Evolutionary conservation across 2,888 invertebrate genomes (phyloP).

Genomic region (Harpalus rubripes): DNA sequence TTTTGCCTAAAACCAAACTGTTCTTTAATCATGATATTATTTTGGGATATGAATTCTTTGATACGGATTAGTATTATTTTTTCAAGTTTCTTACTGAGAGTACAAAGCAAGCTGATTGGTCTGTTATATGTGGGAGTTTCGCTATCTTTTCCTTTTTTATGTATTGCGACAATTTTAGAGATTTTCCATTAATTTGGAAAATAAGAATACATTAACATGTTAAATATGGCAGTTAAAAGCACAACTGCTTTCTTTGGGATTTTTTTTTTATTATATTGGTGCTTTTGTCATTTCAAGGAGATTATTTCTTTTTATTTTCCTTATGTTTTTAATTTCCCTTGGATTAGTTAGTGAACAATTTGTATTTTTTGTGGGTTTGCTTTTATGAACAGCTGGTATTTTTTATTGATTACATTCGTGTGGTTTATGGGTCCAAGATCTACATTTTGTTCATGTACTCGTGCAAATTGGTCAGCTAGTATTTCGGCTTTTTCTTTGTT

Average conservation of each 20-base stretch:
- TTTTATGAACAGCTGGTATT: not conserved
- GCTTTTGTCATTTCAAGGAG: not conserved
- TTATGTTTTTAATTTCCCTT: not conserved
- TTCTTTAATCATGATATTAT: not conserved
- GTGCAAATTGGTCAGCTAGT: not conserved
- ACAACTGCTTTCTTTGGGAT: not conserved
- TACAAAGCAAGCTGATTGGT: slow-evolving; percentile 1
- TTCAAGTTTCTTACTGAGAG: not conserved
- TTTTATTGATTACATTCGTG: not conserved
- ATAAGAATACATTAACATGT: slow-evolving; percentile 4
- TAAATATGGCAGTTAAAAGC: not conserved
- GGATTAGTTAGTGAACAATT: not conserved
- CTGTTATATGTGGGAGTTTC: not conserved
- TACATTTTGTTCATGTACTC: not conserved
- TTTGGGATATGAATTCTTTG: not conserved
- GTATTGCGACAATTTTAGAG: not conserved
- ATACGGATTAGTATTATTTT: not conserved
- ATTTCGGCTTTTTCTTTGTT: not conserved
- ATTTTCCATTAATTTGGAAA: slow-evolving; percentile 6
- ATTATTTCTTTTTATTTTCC: slow-evolving; percentile 11
- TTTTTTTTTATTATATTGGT: not conserved
- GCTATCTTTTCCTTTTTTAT: not conserved
- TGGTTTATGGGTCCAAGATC: not conserved
- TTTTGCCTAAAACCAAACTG: not conserved
- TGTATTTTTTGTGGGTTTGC: not conserved